Evolutionary conservation across 1,140 invertebrate genomes (phyloP).

Genomic region (Lepidurus apus): DNA sequence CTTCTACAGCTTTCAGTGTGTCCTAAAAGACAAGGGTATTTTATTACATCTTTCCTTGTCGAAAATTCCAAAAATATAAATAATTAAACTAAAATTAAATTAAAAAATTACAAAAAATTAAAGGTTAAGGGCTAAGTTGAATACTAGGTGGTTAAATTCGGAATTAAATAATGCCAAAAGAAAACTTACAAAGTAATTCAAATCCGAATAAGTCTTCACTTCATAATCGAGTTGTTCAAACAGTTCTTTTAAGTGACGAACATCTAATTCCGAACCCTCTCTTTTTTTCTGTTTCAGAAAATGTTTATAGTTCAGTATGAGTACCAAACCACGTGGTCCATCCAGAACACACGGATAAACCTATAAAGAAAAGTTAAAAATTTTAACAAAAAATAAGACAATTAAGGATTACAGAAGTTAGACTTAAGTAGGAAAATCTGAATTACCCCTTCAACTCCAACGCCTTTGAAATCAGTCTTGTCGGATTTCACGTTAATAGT

Average conservation of each 20-base stretch:
- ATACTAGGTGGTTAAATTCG: neutral
- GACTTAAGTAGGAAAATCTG: too few species aligned
- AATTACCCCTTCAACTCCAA: too few species aligned
- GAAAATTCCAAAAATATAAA: too few species aligned
- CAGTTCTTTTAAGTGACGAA: conserved; percentile 23
- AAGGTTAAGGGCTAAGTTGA: neutral
- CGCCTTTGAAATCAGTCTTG: neutral
- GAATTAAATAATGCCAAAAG: neutral
- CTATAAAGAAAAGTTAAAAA: neutral
- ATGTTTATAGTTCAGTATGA: conserved; percentile 31
- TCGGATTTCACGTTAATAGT: neutral
- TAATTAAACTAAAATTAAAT: neutral
- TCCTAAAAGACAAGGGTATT: too few species aligned
- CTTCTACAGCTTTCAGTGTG: conserved; percentile 9
- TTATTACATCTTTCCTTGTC: too few species aligned
- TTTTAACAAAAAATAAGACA: neutral
- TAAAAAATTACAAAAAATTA: neutral
- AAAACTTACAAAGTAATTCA: neutral
- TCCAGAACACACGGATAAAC: neutral
- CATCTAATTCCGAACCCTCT: conserved; percentile 29
- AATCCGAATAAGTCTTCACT: conserved; percentile 20
- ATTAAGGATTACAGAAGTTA: neutral
- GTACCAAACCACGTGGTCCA: conserved; percentile 26
- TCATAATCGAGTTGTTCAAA: conserved; percentile 28
- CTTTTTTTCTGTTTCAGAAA: neutral